Conservation (phyloP, 2,797 vertebrate species). For the Chaenodraco wilsoni region DNA sequence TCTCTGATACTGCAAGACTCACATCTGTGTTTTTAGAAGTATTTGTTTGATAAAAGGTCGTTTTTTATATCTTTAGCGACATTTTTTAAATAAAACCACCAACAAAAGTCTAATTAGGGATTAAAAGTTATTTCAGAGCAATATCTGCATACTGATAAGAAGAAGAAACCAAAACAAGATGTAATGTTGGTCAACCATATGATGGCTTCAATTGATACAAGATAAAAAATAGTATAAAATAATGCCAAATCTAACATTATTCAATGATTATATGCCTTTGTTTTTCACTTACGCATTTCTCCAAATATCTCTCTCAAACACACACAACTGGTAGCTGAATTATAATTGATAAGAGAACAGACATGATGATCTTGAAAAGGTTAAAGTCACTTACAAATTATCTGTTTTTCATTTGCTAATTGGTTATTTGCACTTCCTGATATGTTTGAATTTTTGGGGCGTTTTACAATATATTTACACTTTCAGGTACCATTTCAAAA, state of each 20-base stretch:
- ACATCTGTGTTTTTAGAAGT: not conserved
- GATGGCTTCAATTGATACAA: not conserved
- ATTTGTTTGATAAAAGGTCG: not conserved
- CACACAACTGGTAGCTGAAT: not conserved
- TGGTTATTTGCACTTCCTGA: not conserved
- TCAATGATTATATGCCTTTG: not conserved
- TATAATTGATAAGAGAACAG: not conserved
- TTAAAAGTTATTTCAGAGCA: not conserved
- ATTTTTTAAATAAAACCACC: not conserved
- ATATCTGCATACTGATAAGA: not conserved
- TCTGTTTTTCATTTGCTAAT: not conserved
- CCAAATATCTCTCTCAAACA: not conserved
- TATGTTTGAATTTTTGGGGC: not conserved
- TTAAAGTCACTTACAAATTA: not conserved
- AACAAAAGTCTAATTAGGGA: not conserved
- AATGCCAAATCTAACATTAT: not conserved
- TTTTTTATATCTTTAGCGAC: not conserved
- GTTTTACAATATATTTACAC: not conserved
- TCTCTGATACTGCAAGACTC: not conserved
- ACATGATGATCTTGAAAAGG: not conserved
- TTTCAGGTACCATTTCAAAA: not conserved
- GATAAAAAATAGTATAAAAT: not conserved
- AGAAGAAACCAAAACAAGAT: not conserved
- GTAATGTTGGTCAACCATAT: not conserved
- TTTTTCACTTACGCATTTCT: not conserved